Base-by-base conservation (phyloP, 1,140 invertebrate species). In the Heterodera carotae region DNA sequence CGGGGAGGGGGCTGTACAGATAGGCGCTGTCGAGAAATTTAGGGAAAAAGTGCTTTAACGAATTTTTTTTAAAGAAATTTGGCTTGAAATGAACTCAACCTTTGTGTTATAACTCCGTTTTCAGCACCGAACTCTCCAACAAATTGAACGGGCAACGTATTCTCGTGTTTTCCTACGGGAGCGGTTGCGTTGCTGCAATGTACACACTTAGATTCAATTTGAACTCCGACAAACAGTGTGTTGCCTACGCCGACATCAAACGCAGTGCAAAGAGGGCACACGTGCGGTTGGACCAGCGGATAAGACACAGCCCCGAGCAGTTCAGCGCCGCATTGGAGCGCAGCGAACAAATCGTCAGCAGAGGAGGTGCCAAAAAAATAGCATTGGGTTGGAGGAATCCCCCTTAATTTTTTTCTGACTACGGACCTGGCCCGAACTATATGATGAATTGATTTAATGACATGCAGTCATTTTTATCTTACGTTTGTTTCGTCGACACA, bases 141-240 rank as follows among this genome's bases (percentile, higher is more conserved):
- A 89, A 93, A 80, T 88, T 97, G 43, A 90, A 91, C 71, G 94
- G 93, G 6, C 93, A 92, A 82, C 92, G 92, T 81, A 90, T 98
- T 69, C 93, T 92, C 2, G 86, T 99, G 48, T 99, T 99, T 89
- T 98, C 96, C 0, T 99, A 99, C 89, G 97, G 97, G 0, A 98
- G 96, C 2, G 97, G 97, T 0, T 88, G 96, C 10, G 94, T 95
- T 22, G 93, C 96, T 0, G 93, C 94, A 1, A 94, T 99, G 93
- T 99, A 93, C 88, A 97, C 95, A 0, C 89, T 98, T 22, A 91
- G 91, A 62, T 90, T 97, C 39, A 90, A 72, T 60, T 68, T 75
- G 27, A 56, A 56, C 53, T n/a, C 18, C 5, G 64, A 29, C 4
- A 64, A 68, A 33, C 66, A 22, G 31, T 5, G 27, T 25, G n/a